Conservation (phyloP, 2,797 vertebrate species). For the Spinus pinus region DNA sequence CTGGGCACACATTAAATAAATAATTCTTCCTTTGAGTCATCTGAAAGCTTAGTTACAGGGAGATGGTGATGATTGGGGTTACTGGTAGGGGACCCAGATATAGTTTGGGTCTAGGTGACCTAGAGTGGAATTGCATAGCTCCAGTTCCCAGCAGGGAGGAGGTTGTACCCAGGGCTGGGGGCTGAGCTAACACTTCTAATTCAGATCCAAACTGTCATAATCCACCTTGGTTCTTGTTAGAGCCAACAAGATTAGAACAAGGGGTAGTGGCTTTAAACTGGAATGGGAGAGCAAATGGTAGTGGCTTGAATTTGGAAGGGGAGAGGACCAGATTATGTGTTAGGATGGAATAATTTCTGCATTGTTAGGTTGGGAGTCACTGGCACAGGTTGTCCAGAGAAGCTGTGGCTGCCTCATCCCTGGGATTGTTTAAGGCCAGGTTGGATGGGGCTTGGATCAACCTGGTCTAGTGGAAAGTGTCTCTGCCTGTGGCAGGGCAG, state of each 20-base stretch:
- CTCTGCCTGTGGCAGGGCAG: accelerated
- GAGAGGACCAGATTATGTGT: accelerated
- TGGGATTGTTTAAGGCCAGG: background rate
- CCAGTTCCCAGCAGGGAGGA: background rate
- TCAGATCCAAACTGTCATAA: background rate
- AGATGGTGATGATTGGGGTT: background rate
- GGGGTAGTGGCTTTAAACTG: background rate
- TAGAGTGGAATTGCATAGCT: background rate
- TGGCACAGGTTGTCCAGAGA: background rate
- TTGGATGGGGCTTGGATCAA: background rate
- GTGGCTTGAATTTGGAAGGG: background rate
- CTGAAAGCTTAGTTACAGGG: background rate
- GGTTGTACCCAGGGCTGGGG: too few relatives aligned
- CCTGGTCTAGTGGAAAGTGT: background rate
- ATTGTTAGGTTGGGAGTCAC: background rate
- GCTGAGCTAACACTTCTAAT: background rate
- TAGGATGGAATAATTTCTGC: background rate
- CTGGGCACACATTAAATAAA: background rate
- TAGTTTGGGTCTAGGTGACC: background rate
- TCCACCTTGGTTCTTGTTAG: background rate
- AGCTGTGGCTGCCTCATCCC: background rate
- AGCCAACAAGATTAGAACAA: background rate
- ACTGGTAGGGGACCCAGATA: background rate
- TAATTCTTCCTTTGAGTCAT: background rate
- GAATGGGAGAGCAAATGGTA: background rate